phyloP scores from a whole-genome alignment of 2,888 invertebrate genomes.

The Campoplex nolae region DNA sequence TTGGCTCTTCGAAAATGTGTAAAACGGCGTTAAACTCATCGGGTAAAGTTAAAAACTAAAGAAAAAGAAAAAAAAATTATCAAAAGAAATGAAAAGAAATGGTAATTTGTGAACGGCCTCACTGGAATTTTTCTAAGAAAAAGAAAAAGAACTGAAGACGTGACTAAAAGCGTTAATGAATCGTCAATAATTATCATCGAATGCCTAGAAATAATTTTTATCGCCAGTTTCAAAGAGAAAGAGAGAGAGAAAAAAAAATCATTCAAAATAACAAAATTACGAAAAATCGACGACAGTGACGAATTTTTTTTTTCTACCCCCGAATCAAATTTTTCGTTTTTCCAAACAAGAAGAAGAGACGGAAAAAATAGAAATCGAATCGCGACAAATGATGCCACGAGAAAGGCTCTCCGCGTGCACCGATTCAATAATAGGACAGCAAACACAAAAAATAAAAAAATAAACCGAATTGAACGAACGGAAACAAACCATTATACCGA shows the following conservation, averaged over 20 bases:
- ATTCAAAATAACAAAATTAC: not conserved
- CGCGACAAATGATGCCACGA: conserved; percentile 31
- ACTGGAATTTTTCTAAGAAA: conserved; percentile 1
- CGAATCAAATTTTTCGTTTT: conserved; percentile 19
- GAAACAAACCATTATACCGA: conserved; percentile 74
- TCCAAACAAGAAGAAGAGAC: not conserved
- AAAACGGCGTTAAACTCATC: not conserved
- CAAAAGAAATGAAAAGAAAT: not conserved
- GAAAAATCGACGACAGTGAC: conserved; percentile 1
- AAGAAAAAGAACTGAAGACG: conserved; percentile 54
- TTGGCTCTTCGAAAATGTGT: not conserved
- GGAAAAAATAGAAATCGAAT: not conserved
- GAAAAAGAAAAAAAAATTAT: not conserved
- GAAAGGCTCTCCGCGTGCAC: conserved; percentile 47
- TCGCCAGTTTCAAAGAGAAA: conserved; percentile 6
- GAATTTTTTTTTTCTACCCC: not conserved
- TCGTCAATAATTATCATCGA: conserved; percentile 51
- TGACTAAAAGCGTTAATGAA: not conserved
- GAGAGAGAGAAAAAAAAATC: no score
- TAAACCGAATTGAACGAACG: conserved; percentile 57
- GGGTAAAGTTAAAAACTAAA: not conserved
- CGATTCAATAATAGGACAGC: conserved; percentile 1
- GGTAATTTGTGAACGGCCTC: not conserved
- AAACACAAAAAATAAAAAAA: conserved; percentile 38
- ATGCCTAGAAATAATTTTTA: conserved; percentile 53